Conservation (phyloP, 2,797 vertebrate species). For the Eleutherodactylus coqui region DNA sequence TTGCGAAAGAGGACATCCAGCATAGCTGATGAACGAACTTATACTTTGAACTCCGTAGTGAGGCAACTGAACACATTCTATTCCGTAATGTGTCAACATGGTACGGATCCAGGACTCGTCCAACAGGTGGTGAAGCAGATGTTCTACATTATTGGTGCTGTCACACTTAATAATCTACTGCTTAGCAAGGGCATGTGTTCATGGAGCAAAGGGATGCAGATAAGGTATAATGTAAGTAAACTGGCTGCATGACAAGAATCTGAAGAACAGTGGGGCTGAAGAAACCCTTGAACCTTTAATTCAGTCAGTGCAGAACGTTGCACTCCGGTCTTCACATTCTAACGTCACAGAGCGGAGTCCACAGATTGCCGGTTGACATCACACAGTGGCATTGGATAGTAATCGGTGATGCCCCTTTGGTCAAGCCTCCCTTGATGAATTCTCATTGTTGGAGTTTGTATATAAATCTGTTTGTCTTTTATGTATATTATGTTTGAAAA, state of each 20-base stretch:
- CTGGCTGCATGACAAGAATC: slow-evolving; percentile 95
- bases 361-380: no score
- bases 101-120: slow-evolving; percentile 94
- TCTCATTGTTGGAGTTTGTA: no score
- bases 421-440: no score
- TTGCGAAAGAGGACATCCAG: slow-evolving; percentile 95
- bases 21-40: slow-evolving; percentile 93
- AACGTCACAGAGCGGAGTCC: no score
- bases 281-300: slow-evolving; percentile 97
- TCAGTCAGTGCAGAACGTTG: slow-evolving; percentile 97
- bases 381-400: no score
- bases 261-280: slow-evolving; percentile 94
- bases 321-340: no score
- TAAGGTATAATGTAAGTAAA: slow-evolving; percentile 98
- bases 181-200: slow-evolving; percentile 99
- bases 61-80: slow-evolving; percentile 95
- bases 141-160: slow-evolving; percentile 95
- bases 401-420: no score
- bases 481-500: no score
- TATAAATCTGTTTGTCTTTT: no score
- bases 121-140: slow-evolving; percentile 97
- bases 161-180: slow-evolving; percentile 96
- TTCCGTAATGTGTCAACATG: slow-evolving; percentile 95
- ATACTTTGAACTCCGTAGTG: slow-evolving; percentile 94
- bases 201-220: slow-evolving; percentile 99